A percentile compares a stretch with the other conserved stretches of the same genome.
These are phyloP conservation scores for Tragelaphus imberbis DNA, from an alignment of 2,113 vertebrate genomes.

Conservation along the genomic window DNA sequence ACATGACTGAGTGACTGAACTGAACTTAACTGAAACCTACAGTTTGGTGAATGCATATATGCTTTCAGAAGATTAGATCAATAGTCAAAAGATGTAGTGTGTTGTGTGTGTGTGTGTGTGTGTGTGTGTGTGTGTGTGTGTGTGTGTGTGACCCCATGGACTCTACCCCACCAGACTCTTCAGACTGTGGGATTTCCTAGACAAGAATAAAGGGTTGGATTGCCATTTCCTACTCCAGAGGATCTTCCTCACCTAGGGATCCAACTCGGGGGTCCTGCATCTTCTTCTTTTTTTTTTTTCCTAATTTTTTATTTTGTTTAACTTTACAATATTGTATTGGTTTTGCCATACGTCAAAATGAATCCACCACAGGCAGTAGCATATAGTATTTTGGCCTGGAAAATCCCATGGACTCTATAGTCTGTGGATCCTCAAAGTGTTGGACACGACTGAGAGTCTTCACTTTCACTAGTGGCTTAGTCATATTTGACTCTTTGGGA, in stretches of 20 bases:
- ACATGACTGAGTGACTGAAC: rapidly evolving
- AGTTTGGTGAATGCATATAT: not conserved
- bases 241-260: not conserved
- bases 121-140: not conserved
- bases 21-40: not conserved
- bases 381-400: not conserved
- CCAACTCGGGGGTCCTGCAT: rapidly evolving
- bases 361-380: too few relatives aligned
- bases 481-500: not conserved
- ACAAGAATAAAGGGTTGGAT: not conserved
- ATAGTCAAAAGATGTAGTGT: not conserved
- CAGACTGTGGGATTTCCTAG: not conserved
- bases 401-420: too few relatives aligned
- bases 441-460: not conserved
- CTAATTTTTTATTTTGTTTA: too few relatives aligned
- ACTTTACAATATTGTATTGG: too few relatives aligned
- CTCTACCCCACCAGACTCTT: not conserved
- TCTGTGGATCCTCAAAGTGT: not conserved
- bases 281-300: too few relatives aligned
- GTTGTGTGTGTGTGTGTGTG: not conserved
- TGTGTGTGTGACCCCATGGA: not conserved
- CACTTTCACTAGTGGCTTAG: not conserved
- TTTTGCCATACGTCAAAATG: too few relatives aligned
- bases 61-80: not conserved
- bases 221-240: not conserved